Conservation (phyloP, 2,113 vertebrate species). For the Paramormyrops kingsleyae region DNA sequence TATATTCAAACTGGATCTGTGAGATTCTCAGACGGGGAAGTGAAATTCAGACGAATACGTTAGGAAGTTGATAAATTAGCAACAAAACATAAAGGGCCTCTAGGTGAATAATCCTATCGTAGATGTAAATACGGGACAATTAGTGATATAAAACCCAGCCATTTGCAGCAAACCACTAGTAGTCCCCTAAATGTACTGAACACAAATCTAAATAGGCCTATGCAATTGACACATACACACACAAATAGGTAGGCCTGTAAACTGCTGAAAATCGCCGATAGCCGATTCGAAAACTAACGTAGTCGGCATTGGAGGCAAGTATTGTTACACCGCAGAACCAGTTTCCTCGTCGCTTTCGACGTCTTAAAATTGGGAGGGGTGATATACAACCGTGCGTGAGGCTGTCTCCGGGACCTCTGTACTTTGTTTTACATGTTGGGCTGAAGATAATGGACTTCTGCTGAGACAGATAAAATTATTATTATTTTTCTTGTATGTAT, state of each 20-base stretch:
- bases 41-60: neutral
- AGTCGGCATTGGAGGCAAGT: neutral
- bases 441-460: neutral
- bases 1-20: neutral
- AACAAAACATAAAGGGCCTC: neutral
- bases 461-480: neutral
- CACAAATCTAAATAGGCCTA: neutral
- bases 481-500: neutral
- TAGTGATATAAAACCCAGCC: neutral
- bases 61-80: neutral
- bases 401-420: neutral
- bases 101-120: neutral
- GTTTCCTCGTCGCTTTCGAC: neutral
- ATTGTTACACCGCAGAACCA: neutral
- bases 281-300: neutral
- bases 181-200: neutral
- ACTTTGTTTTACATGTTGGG: neutral
- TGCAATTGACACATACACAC: neutral
- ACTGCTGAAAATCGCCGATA: neutral
- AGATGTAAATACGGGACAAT: neutral
- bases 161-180: neutral
- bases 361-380: slow-evolving; percentile 1
- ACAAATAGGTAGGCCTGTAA: neutral
- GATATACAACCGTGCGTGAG: neutral
- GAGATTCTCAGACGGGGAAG: neutral